A percentile compares a stretch with the other conserved stretches of the same genome.
Conservation (phyloP, 2,797 vertebrate species). For the Falco columbarius region DNA sequence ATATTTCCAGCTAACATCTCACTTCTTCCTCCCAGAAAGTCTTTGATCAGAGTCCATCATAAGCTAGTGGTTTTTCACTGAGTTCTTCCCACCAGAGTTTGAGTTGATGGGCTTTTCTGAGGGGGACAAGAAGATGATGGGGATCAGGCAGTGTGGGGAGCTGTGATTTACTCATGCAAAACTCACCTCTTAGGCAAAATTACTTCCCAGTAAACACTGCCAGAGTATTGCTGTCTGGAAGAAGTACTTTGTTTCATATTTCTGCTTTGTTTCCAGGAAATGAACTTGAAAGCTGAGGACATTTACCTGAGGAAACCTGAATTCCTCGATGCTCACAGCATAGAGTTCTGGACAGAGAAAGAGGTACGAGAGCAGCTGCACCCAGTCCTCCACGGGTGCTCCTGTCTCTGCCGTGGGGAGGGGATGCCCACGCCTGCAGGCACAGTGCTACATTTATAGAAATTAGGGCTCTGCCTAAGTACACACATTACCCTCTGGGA, state of each 20-base stretch:
- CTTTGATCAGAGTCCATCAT: background rate
- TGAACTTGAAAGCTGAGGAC: slow-evolving; percentile 63
- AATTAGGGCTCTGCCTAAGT: background rate
- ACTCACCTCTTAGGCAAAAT: background rate
- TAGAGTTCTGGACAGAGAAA: slow-evolving; percentile 84
- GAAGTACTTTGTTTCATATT: background rate
- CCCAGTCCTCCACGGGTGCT: background rate
- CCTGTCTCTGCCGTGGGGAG: background rate
- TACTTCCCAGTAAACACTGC: background rate
- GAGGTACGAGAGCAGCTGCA: slow-evolving; percentile 75
- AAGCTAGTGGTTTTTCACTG: background rate
- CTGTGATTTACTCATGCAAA: background rate
- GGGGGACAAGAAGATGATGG: no score
- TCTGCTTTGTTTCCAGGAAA: slow-evolving; percentile 24
- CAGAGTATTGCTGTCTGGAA: background rate
- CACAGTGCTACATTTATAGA: accelerated
- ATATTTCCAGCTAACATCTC: background rate
- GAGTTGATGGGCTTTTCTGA: background rate
- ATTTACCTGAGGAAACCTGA: slow-evolving; percentile 81
- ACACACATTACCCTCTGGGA: accelerated
- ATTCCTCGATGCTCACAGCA: slow-evolving; percentile 78
- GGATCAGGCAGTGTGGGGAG: background rate
- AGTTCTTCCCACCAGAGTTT: background rate
- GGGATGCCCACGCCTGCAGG: background rate
- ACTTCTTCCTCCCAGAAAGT: background rate